Conservation (phyloP, 2,113 vertebrate genomes). For the Talpa occidentalis region DNA sequence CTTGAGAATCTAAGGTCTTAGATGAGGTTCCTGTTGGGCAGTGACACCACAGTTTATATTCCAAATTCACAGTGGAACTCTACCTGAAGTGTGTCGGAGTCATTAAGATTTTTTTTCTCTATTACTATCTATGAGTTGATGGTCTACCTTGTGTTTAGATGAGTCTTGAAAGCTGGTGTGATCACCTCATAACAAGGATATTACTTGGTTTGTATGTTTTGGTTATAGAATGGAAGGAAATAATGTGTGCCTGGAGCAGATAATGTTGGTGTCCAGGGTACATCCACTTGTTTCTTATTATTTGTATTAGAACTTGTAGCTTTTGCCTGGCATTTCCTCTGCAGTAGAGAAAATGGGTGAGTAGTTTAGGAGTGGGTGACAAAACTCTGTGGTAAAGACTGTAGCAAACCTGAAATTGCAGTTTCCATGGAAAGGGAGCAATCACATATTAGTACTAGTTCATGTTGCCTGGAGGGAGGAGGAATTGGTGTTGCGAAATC, state of each 20-base stretch:
- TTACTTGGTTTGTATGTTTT: background rate
- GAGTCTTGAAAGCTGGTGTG: background rate
- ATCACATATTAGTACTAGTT: background rate
- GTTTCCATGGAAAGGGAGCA: background rate
- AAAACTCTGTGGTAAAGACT: background rate
- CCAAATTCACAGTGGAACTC: background rate
- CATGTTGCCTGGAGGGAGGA: background rate
- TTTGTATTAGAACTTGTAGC: background rate
- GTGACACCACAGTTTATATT: background rate
- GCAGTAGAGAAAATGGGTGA: background rate
- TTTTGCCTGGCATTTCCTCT: background rate
- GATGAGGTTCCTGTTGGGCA: background rate
- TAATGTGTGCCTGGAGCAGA: background rate
- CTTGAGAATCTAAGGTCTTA: background rate
- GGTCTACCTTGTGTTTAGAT: background rate
- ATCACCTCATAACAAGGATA: background rate
- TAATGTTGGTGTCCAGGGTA: background rate
- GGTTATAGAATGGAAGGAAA: background rate
- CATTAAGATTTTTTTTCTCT: background rate
- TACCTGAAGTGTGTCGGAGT: background rate
- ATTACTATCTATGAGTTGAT: background rate
- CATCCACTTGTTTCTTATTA: background rate
- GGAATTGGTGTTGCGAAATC: constrained; percentile 9
- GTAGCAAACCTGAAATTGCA: background rate
- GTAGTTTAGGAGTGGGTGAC: background rate